A percentile compares a stretch with the other conserved stretches of the same genome.
phyloP scores from a whole-genome alignment of 2,113 vertebrate genomes.

The Pedionomus torquatus region DNA sequence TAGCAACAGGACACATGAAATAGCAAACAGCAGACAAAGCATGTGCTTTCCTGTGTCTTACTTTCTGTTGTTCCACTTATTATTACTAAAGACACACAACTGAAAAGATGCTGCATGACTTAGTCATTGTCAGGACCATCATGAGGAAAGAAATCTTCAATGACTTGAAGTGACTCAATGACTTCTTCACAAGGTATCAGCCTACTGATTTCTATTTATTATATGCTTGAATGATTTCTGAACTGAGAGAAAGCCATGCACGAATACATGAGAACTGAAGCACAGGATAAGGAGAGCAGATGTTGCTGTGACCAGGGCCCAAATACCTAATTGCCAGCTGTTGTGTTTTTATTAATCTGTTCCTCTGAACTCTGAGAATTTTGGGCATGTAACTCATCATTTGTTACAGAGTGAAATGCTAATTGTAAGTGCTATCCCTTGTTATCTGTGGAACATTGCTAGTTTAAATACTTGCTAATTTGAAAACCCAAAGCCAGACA shows the following conservation, averaged over 20 bases:
- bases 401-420: neutral
- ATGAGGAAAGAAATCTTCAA: neutral
- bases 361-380: neutral
- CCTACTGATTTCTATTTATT: neutral
- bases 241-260: neutral
- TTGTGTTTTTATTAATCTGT: constrained; percentile 9
- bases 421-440: neutral
- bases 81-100: neutral
- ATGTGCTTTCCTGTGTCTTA: neutral
- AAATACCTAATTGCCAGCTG: constrained; percentile 3
- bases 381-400: neutral
- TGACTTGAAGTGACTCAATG: neutral
- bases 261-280: neutral
- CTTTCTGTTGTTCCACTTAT: neutral
- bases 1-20: neutral
- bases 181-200: neutral
- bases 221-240: neutral
- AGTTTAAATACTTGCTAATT: neutral
- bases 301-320: constrained; percentile 5
- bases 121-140: too few species aligned
- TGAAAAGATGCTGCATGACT: neutral
- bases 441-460: neutral
- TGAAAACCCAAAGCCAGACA: neutral
- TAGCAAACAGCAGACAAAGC: neutral
- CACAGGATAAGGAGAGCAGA: neutral